Evolutionary conservation across 1,140 invertebrate species (phyloP).

Genomic region (Medauroidea extradentata): DNA sequence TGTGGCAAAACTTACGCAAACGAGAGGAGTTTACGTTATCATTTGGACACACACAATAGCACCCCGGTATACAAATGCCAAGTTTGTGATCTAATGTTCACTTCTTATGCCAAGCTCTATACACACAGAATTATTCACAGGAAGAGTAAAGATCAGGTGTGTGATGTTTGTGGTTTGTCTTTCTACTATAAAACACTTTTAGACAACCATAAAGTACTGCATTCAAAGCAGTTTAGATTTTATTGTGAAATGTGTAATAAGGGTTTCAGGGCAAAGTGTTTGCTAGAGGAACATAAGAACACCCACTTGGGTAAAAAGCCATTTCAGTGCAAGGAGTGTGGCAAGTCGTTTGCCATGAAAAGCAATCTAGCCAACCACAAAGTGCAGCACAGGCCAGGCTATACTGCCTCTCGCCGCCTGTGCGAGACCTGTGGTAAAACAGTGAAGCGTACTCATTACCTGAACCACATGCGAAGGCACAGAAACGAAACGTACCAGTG

Average conservation of each 20-base stretch:
- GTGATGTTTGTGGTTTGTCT: too few relatives aligned
- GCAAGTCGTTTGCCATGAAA: slow-evolving; percentile 44
- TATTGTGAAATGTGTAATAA: slow-evolving; percentile 47
- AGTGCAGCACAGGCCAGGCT: slow-evolving; percentile 26
- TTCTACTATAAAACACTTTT: too few relatives aligned
- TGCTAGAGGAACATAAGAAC: slow-evolving; percentile 31
- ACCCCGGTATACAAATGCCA: neutral
- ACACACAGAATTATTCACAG: too few relatives aligned
- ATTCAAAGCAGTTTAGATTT: too few relatives aligned
- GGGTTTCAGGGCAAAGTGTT: slow-evolving; percentile 43
- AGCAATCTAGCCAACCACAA: slow-evolving; percentile 36
- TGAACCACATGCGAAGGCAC: slow-evolving; percentile 23
- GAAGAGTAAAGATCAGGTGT: too few relatives aligned
- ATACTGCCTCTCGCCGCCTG: slow-evolving; percentile 11
- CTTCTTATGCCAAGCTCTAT: too few relatives aligned
- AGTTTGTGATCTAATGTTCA: too few relatives aligned
- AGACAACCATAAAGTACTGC: too few relatives aligned
- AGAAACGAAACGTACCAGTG: slow-evolving; percentile 51
- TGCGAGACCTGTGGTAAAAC: slow-evolving; percentile 28
- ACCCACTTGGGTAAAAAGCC: slow-evolving; percentile 46
- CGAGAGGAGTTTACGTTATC: slow-evolving; percentile 41
- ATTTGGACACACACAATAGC: slow-evolving; percentile 4
- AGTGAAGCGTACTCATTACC: slow-evolving; percentile 28
- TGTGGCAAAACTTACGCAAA: slow-evolving; percentile 54
- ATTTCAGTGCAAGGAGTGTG: slow-evolving; percentile 45